These are phyloP conservation scores for Melolontha melolontha DNA, from an alignment of 2,888 invertebrate genomes.

Conservation along the genomic window DNA sequence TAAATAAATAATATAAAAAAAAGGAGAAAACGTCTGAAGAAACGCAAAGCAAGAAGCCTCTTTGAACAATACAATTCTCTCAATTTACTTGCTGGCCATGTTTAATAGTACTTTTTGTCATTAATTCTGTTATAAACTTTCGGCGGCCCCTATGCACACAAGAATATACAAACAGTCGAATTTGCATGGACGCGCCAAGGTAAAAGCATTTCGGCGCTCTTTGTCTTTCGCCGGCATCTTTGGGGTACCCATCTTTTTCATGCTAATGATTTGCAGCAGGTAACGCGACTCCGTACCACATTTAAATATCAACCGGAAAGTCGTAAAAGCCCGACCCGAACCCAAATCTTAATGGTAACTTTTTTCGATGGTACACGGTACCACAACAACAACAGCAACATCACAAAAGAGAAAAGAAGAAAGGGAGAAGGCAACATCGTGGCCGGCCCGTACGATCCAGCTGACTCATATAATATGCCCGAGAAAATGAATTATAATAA, in stretches of 20 bases:
- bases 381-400: too few species aligned
- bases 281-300: conserved; percentile 52
- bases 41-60: too few species aligned
- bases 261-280: conserved; percentile 62
- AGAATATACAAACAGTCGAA: conserved; percentile 25
- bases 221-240: conserved; percentile 40
- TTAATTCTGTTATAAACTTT: not conserved
- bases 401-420: too few species aligned
- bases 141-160: not conserved
- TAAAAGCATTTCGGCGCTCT: conserved; percentile 40
- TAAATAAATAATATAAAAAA: too few species aligned
- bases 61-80: too few species aligned
- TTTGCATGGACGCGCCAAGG: conserved; percentile 40
- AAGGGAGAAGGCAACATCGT: too few species aligned
- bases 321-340: conserved; percentile 16
- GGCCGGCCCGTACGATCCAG: conserved; percentile 41
- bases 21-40: too few species aligned
- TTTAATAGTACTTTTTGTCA: too few species aligned
- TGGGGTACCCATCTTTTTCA: conserved; percentile 55
- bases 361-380: conserved; percentile 30
- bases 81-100: too few species aligned
- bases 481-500: conserved; percentile 65
- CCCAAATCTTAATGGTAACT: conserved; percentile 36
- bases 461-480: conserved; percentile 60
- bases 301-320: conserved; percentile 49